A percentile compares a stretch with the other conserved stretches of the same genome.
These are phyloP conservation scores for Anhinga rufa DNA, from an alignment of 2,113 vertebrate genomes.

Conservation along the genomic window DNA sequence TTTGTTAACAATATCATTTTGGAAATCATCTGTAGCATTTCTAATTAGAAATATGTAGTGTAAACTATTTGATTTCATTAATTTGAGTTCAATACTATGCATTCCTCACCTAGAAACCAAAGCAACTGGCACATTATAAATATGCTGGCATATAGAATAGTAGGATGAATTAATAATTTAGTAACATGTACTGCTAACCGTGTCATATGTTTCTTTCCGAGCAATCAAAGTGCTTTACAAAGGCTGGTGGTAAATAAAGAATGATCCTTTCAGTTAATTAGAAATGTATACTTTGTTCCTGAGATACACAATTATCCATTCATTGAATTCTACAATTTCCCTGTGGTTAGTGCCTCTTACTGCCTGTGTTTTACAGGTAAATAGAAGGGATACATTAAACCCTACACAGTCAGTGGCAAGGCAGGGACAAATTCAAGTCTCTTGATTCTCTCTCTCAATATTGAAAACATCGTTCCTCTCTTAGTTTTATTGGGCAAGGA, in stretches of 20 bases:
- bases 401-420: neutral
- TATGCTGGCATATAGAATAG: neutral
- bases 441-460: neutral
- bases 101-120: constrained; percentile 4
- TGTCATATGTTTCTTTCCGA: neutral
- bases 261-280: neutral
- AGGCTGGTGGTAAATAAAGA: neutral
- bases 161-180: constrained; percentile 9
- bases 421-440: neutral
- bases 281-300: neutral
- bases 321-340: neutral
- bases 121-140: neutral
- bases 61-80: constrained; percentile 15
- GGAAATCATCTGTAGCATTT: constrained; percentile 16
- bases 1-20: constrained; percentile 21
- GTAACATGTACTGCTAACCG: neutral
- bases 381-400: neutral
- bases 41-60: neutral
- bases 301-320: neutral
- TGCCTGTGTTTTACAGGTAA: neutral
- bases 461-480: neutral
- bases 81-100: constrained; percentile 5
- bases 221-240: neutral
- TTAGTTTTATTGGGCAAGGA: neutral
- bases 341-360: neutral